Conservation (phyloP, 1,140 invertebrate genomes). For the Callitettix versicolor region DNA sequence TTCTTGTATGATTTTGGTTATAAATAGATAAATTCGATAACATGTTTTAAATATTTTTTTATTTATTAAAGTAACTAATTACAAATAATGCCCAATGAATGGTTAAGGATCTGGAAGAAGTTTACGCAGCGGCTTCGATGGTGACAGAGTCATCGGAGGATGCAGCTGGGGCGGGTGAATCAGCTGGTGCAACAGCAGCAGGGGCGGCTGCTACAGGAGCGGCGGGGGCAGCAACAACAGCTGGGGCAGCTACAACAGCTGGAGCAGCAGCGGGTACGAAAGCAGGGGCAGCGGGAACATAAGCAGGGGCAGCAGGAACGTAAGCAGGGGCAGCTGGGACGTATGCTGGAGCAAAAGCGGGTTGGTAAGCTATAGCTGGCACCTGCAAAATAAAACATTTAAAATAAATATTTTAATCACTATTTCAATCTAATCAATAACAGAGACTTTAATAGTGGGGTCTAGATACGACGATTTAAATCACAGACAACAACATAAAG, state of each 20-base stretch:
- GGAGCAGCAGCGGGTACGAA: neutral
- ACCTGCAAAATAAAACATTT: too few relatives aligned
- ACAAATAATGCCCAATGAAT: constrained; percentile 1
- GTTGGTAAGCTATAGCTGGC: neutral
- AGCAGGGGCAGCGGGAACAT: constrained; percentile 4
- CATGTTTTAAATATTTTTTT: neutral
- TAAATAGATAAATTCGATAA: too few relatives aligned
- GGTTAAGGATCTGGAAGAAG: neutral
- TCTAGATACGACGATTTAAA: too few relatives aligned
- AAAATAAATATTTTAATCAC: too few relatives aligned
- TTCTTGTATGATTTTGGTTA: too few relatives aligned
- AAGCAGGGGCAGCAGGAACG: neutral
- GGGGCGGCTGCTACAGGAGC: neutral
- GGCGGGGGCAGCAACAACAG: neutral
- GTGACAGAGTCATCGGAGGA: constrained; percentile 9
- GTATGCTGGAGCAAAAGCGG: neutral
- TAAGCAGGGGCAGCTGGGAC: neutral
- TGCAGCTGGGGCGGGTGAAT: neutral
- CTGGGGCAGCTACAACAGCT: too few relatives aligned
- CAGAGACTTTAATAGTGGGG: too few relatives aligned
- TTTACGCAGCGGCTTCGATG: constrained; percentile 9
- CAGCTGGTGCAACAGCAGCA: neutral
- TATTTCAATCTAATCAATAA: too few relatives aligned
- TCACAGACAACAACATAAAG: too few relatives aligned
- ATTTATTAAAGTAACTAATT: constrained; percentile 5